Conservation (phyloP, 2,888 invertebrate genomes). For the Hypolimnas misippus region DNA sequence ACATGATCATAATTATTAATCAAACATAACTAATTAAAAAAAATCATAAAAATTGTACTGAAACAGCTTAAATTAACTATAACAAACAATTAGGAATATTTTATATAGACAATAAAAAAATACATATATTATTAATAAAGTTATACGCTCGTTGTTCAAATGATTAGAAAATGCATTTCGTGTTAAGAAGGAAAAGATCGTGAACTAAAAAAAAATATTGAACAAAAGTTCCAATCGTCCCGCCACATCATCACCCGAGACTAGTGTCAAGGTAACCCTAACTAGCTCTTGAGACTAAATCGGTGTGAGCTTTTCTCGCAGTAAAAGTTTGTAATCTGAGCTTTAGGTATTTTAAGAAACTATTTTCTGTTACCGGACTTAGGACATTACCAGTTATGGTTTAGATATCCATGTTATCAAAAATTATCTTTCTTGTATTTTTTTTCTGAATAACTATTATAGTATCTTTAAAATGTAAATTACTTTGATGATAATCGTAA, state of each 20-base stretch:
- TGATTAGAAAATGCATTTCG: no score
- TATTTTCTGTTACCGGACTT: conserved; percentile 3
- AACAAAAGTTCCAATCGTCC: neutral
- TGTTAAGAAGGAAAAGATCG: no score
- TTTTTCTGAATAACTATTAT: neutral
- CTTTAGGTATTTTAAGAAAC: conserved; percentile 7
- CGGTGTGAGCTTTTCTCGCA: conserved; percentile 10
- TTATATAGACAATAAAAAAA: no score
- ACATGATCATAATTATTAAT: no score
- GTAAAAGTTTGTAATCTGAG: conserved; percentile 15
- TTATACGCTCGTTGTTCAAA: no score
- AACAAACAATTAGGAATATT: no score
- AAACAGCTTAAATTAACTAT: no score
- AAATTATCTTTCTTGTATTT: neutral
- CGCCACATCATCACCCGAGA: conserved; percentile 6
- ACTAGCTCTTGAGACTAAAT: conserved; percentile 22
- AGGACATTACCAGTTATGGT: neutral
- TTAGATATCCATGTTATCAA: neutral
- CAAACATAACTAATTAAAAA: no score
- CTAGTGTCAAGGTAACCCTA: conserved; percentile 21
- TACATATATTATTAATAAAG: no score
- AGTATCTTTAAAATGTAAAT: neutral
- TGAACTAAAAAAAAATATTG: neutral
- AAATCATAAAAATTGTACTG: no score
- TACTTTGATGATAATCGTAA: neutral